Conservation (phyloP, 2,113 vertebrate species). For the Solea senegalensis region DNA sequence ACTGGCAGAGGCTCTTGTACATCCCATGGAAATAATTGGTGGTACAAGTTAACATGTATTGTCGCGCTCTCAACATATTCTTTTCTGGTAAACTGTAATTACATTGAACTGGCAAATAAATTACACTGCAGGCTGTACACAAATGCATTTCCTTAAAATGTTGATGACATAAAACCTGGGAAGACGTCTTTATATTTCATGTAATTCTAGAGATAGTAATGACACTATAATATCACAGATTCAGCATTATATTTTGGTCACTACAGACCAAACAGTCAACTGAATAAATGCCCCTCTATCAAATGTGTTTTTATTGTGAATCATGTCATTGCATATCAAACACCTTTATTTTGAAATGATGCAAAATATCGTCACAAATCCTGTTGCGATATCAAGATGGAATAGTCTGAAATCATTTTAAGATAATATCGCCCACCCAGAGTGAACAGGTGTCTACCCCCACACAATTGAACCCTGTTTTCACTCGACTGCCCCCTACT, state of each 20-base stretch:
- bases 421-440: too few relatives aligned
- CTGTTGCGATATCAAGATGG: too few relatives aligned
- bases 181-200: constrained; percentile 21
- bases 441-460: too few relatives aligned
- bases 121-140: constrained; percentile 6
- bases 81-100: constrained; percentile 37
- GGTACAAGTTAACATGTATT: constrained; percentile 44
- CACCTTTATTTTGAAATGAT: too few relatives aligned
- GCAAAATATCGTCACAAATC: too few relatives aligned
- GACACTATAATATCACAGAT: constrained; percentile 46
- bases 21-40: constrained; percentile 48
- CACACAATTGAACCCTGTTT: too few relatives aligned
- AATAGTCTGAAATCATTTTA: too few relatives aligned
- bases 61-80: constrained; percentile 44
- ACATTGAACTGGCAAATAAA: constrained; percentile 37
- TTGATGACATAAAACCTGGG: constrained; percentile 27
- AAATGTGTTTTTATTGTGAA: too few relatives aligned
- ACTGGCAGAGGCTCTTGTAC: constrained; percentile 59
- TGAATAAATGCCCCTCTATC: not conserved
- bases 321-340: too few relatives aligned
- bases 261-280: constrained; percentile 4
- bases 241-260: constrained; percentile 1
- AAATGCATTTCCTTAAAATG: constrained; percentile 8
- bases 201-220: constrained; percentile 27
- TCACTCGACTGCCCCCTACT: too few relatives aligned